phyloP scores from a whole-genome alignment of 2,888 invertebrate genomes.

The Melikaiella ostensackeni region DNA sequence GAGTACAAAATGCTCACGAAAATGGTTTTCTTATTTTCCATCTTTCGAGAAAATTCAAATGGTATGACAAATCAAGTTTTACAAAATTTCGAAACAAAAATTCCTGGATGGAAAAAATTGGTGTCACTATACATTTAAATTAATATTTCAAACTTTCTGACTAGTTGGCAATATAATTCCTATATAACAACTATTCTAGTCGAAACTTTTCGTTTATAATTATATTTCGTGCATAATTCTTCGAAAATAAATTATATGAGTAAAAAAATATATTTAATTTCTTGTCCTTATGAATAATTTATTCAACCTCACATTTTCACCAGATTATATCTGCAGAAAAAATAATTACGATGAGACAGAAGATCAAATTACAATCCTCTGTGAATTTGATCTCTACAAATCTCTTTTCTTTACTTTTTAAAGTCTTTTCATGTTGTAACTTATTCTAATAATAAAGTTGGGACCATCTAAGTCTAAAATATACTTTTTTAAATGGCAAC shows the following conservation, averaged over 20 bases:
- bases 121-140: background rate
- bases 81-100: background rate
- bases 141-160: background rate
- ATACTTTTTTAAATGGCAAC: background rate
- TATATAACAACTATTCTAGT: background rate
- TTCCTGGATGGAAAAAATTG: background rate
- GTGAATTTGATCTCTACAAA: background rate
- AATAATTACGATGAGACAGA: background rate
- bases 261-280: no score
- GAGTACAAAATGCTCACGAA: slow-evolving; percentile 9
- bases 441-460: no score
- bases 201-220: no score
- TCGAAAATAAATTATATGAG: background rate
- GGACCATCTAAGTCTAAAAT: background rate
- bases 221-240: background rate
- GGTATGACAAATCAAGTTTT: no score
- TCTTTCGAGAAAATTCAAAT: background rate
- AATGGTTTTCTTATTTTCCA: background rate
- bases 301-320: background rate
- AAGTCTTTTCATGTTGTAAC: background rate
- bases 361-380: background rate
- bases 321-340: background rate
- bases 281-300: background rate
- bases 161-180: background rate
- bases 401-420: background rate